Evolutionary conservation across 2,113 vertebrate species (phyloP).

Genomic region (Petromus typicus): DNA sequence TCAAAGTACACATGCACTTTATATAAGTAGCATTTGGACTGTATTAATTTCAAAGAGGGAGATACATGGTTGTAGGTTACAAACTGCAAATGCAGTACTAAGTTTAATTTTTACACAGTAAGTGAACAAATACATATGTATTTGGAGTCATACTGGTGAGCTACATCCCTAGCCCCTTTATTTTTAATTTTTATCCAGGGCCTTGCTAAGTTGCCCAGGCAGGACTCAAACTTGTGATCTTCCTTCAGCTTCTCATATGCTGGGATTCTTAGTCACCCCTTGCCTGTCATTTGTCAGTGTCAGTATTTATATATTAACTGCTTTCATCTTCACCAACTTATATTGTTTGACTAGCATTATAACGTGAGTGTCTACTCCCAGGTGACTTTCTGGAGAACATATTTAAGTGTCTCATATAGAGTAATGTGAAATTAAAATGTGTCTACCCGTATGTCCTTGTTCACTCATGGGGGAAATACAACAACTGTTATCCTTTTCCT

Average conservation of each 20-base stretch:
- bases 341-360: background rate
- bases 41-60: slow-evolving; percentile 46
- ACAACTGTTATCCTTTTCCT: background rate
- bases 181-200: background rate
- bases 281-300: background rate
- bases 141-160: background rate
- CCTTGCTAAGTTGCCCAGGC: background rate
- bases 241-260: background rate
- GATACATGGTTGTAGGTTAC: background rate
- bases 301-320: slow-evolving; percentile 18
- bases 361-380: slow-evolving; percentile 11
- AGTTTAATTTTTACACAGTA: slow-evolving; percentile 16
- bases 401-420: slow-evolving; percentile 34
- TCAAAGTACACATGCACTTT: background rate
- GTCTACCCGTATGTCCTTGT: background rate
- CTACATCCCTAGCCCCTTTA: background rate
- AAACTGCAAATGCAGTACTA: background rate
- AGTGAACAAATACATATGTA: background rate
- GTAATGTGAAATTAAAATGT: slow-evolving; percentile 26
- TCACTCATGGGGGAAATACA: background rate
- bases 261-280: background rate
- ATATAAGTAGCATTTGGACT: background rate
- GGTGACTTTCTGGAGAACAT: background rate
- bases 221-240: background rate
- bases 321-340: background rate